Percentiles rank a stretch among this genome's conserved stretches.
phyloP scores from a whole-genome alignment of 2,113 vertebrate genomes.

The Bathybates hornii region DNA sequence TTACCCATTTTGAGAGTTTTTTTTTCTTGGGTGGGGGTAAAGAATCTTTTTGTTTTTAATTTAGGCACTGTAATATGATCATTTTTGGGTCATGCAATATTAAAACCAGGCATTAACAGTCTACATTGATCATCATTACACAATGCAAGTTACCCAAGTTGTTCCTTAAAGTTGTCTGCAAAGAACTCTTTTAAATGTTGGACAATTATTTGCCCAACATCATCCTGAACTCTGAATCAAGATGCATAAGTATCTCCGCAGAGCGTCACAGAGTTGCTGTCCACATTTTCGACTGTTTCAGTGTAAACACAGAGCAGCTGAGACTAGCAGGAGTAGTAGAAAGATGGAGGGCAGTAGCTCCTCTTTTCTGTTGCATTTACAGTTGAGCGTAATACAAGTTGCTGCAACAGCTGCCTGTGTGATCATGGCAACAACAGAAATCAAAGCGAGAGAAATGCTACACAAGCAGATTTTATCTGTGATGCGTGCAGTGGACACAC shows the following conservation, averaged over 20 bases:
- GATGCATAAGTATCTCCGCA: not conserved
- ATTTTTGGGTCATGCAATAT: not conserved
- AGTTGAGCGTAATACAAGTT: not conserved
- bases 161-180: not conserved
- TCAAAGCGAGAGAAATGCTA: not conserved
- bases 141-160: not conserved
- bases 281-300: not conserved
- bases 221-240: not conserved
- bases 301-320: not conserved
- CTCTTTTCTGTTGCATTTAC: not conserved
- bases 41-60: not conserved
- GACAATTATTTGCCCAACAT: not conserved
- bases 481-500: not conserved
- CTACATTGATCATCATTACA: not conserved
- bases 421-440: not conserved
- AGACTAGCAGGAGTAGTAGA: not conserved
- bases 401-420: not conserved
- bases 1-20: not conserved
- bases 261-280: not conserved
- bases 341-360: not conserved
- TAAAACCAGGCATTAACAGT: not conserved
- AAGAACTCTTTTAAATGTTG: not conserved
- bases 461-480: not conserved
- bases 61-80: not conserved
- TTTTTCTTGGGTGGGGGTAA: not conserved